Evolutionary conservation across 2,888 invertebrate genomes (phyloP), one percentile per base, ranked within the genome.

Genomic region (Nyleta sp.): DNA sequence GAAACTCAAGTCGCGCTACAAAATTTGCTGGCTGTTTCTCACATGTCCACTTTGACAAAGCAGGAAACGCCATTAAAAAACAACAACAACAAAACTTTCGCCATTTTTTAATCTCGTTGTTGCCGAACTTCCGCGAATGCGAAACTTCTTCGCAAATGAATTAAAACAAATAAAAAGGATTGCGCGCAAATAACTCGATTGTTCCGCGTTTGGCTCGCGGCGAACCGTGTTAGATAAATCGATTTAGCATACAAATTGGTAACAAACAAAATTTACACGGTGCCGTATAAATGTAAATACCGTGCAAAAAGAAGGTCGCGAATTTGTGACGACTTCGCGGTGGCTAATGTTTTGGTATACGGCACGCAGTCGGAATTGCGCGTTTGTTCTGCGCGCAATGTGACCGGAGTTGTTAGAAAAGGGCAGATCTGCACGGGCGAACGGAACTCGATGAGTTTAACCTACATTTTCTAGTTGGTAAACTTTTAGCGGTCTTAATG

Each of bases 391-490:
- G 15, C 18, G 11, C 40, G 15, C 28, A n/a, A n/a, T n/a, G n/a
- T n/a, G n/a, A n/a, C 28, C 28, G n/a, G n/a, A n/a, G 28, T 28
- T 7, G 28, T 28, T 28, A 28, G 28, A 17, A 70, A 74, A 44
- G 11, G 53, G 11, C 24, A 57, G 42, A 62, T 68, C 33, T 59
- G 13, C 35, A 57, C 38, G 15, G 46, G 13, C 17, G 24, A 33
- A 72, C 38, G 38, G 35, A 53, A 65, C 53, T 67, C 68, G 50
- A 46, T 64, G 53, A 73, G 72, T 78, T 81, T 74, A 80, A 81
- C 81, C 76, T 80, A 80, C 74, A 80, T 82, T 80, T 81, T 80
- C 67, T 74, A 46, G 44, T 64, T 62, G 67, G 65, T 71, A 73
- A 83, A 78, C 72, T 80, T 79, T 81, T 46, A 57, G 55, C 44